Evolutionary conservation across 30 jellyfish, hydroid and myxozoan genomes (phyloP), one percentile per base, ranked within the genome.

Genomic region (Hydra vulgaris): DNA sequence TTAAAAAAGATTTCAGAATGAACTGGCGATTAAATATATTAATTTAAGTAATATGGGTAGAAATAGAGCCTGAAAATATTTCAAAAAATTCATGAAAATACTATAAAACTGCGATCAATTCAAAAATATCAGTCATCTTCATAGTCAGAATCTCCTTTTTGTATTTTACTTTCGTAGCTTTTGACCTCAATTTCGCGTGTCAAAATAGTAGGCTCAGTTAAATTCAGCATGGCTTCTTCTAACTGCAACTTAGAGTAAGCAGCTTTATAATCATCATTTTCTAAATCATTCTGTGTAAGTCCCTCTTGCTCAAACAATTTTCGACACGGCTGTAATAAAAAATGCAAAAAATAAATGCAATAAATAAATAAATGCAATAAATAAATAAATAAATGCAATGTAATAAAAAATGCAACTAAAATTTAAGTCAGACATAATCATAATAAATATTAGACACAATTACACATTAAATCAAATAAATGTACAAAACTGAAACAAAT

Each of bases 251-350:
- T 89, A 0, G 86, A 72, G 80, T 89, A 84, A 1, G 95, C 95
- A 17, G 88, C 89, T 84, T 78, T 85, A 87, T 85, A 89, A 52
- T 85, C 81, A 18, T 81, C 95, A 12, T 88, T 89, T 74, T 89
- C 97, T 74, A 89, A 73, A 17, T 69, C 85, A 7, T 25, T 52
- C 18, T 75, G 88, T 1, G 86, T 20, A 72, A 89, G 61, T 22
- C 97, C 97, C 81, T 85, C 95, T 27, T 84, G 84, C 76, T 89
- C 97, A 66, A 89, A 89, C 23, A 80, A 78, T 55, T 83, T 81
- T 7, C 97, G 97, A 40, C 87, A 76, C 17, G 87, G 73, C 97
- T 89, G 12, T 17, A 52, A 25, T 21, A 55, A 56, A 4, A 7
- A 61, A 22, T 75, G 78, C n/a, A n/a, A n/a, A n/a, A n/a, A n/a